These are phyloP conservation scores for Andrena marginata DNA, from an alignment of 2,888 invertebrate species.

Conservation along the genomic window DNA sequence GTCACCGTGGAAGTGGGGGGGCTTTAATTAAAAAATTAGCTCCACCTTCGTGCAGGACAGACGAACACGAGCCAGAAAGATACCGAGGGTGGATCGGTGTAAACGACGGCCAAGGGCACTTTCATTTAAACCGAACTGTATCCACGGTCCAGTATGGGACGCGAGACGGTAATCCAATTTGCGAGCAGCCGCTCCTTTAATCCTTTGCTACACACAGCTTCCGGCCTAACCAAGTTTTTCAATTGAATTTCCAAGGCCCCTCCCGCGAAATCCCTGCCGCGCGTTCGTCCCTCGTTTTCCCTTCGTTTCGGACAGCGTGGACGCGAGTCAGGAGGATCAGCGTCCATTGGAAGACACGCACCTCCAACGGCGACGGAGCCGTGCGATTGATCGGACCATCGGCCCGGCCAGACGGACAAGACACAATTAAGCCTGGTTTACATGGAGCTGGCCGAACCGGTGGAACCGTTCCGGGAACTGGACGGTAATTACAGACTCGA, in stretches of 20 bases:
- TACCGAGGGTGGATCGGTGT: constrained; percentile 59
- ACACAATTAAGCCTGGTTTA: constrained; percentile 58
- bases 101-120: constrained; percentile 70
- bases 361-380: background rate
- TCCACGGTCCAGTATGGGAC: constrained; percentile 42
- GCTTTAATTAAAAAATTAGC: constrained; percentile 73
- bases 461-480: constrained; percentile 57
- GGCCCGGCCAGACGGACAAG: constrained; percentile 30
- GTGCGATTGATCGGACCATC: constrained; percentile 38
- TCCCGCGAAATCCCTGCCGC: constrained; percentile 56
- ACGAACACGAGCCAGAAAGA: constrained; percentile 23
- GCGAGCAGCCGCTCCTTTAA: constrained; percentile 74
- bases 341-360: background rate
- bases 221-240: constrained; percentile 67
- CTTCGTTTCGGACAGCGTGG: background rate
- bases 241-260: constrained; percentile 71
- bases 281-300: constrained; percentile 41
- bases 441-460: constrained; percentile 43
- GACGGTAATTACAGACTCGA: constrained; percentile 54
- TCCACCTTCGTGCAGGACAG: constrained; percentile 50
- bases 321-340: background rate
- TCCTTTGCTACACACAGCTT: constrained; percentile 70
- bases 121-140: constrained; percentile 74
- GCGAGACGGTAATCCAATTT: constrained; percentile 76
- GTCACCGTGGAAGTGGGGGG: constrained; percentile 14